Base-by-base conservation (phyloP, 2,797 vertebrate species). In the Ctenosaura bakeri region DNA sequence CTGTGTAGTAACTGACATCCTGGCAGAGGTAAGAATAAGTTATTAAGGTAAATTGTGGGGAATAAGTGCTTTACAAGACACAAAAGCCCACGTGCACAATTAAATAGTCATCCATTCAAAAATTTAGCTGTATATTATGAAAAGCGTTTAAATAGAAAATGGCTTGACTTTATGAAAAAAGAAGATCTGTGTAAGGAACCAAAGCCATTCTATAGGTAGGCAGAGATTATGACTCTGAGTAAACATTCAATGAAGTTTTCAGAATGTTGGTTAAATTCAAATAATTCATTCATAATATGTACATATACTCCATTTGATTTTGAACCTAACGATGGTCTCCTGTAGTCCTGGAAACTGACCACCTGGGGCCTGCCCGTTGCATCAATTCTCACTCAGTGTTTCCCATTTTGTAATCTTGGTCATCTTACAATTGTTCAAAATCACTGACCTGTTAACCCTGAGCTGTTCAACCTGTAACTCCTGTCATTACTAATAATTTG, bases 31-130 rank as follows among this genome's bases (percentile, higher is more conserved):
- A 88, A 8, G n/a, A 79, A 89, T 77, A 46, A 46, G 6, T 71
- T 0, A 54, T 88, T 29, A 0, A 35, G 6, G 76, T 90, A 91
- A 76, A 85, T 73, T 83, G 69, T 83, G 56, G 62, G 46, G 92
- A 86, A 66, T 71, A 88, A 83, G 0, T 76, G 86, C 42, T 24
- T 2, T 42, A 85, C 4, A 59, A 80, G 90, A 85, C 1, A 0
- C 9, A 59, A 35, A 88, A 88, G 10, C 3, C 35, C 73, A 83
- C 92, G 90, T 86, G 4, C 87, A 93, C 1, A 22, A 0, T 1
- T 82, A 4, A 66, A 38, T 7, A 86, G 32, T 46, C 69, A 80
- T 74, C 64, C 16, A 83, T 24, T 79, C 4, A 38, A 80, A 73
- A 73, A 1, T 6, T 56, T 2, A 88, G 14, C 3, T 26, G 6